Evolutionary conservation across 2,797 vertebrate genomes (phyloP), one percentile per base, ranked within the genome.

Genomic region (Bradypus variegatus): DNA sequence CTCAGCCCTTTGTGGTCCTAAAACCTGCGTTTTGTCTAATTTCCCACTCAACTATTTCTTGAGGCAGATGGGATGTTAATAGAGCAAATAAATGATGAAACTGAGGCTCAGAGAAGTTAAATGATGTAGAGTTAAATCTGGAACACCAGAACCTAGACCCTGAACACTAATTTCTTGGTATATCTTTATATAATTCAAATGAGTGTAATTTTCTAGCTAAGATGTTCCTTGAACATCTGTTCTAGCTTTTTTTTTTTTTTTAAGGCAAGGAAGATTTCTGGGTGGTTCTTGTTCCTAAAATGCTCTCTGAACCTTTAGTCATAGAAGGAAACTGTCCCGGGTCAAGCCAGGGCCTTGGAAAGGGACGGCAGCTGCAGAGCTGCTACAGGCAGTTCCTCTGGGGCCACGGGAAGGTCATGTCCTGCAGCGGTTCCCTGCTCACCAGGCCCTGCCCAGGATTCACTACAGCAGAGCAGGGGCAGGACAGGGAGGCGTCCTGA

Each of bases 231-330:
- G 90, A 94, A 91, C 91, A 95, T 95, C 95, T 93, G 90, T 91
- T 94, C 80, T 73, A 79, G 78, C 10, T 84, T 91, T 82, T 75
- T 33, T 33, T 76, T n/a, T 89, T 90, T 78, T 84, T 50, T 82
- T 62, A 4, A 84, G 88, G 48, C 86, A 92, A 86, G 81, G 95
- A 96, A 96, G 97, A 97, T 97, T 97, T 91, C 95, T 96, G 97
- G 96, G 96, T 95, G 96, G 96, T 96, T 94, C 70, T 53, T 0
- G 88, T 87, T 95, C 95, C 96, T 96, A 97, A 97, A 97, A 97
- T 95, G 93, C 92, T 95, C 94, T 97, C 95, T 95, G 92, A 89
- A 93, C 92, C 86, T 95, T 96, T 96, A 95, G 96, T 97, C 95
- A 91, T 96, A 97, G 96, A 96, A 77, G 70, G 38, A 36, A 11